Conservation (phyloP, 2,888 invertebrate species). For the Himalopsyche tibetana region DNA sequence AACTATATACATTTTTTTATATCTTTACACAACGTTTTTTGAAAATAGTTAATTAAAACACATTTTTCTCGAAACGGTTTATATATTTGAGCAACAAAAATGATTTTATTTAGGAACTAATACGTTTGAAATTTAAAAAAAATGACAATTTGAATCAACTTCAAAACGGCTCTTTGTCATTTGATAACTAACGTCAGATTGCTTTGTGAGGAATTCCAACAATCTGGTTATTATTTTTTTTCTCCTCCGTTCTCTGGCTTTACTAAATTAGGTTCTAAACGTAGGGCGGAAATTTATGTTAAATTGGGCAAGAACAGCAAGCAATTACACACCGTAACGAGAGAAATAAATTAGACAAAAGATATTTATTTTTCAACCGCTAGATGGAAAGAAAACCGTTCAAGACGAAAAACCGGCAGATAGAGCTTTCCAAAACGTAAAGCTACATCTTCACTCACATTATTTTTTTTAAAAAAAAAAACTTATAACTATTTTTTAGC, state of each 20-base stretch:
- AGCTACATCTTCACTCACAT: neutral
- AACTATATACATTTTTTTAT: too few relatives aligned
- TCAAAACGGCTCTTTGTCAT: constrained; percentile 14
- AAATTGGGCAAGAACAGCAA: constrained; percentile 58
- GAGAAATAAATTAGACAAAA: constrained; percentile 58
- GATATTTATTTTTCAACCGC: constrained; percentile 53
- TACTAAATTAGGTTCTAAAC: constrained; percentile 48
- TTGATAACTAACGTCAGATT: constrained; percentile 20
- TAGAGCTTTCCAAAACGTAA: neutral
- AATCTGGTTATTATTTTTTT: constrained; percentile 23
- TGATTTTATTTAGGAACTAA: neutral
- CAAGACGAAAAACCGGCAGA: neutral
- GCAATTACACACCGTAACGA: constrained; percentile 60
- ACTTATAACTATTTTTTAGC: too few relatives aligned
- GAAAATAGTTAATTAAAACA: too few relatives aligned
- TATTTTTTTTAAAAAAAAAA: too few relatives aligned
- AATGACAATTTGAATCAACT: neutral
- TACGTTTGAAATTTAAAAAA: neutral
- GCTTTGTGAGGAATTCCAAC: constrained; percentile 11
- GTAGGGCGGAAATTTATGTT: constrained; percentile 51
- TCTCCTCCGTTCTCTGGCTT: constrained; percentile 38
- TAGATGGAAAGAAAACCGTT: constrained; percentile 10
- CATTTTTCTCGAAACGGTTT: neutral
- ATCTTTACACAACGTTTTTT: too few relatives aligned
- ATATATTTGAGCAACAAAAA: neutral